These are phyloP conservation scores for Scylla paramamosain DNA, from an alignment of 1,140 invertebrate genomes.

Conservation along the genomic window DNA sequence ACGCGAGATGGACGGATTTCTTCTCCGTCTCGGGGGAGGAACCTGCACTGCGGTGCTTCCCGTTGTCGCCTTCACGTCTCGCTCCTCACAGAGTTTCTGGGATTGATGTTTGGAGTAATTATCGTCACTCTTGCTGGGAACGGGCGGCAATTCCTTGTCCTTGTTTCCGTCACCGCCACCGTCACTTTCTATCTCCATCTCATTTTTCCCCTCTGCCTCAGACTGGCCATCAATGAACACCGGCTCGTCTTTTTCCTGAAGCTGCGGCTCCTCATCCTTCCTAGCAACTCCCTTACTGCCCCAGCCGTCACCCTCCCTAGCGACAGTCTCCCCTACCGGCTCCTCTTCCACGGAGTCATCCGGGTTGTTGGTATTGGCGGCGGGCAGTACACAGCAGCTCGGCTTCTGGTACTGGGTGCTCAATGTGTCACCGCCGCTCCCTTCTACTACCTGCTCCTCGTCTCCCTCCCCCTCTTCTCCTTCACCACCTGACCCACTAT, in stretches of 20 bases:
- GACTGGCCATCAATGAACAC: background rate
- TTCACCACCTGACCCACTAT: background rate
- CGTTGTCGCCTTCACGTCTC: background rate
- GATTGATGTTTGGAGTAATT: background rate
- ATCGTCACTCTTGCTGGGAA: background rate
- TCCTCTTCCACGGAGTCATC: background rate
- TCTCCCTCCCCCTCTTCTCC: background rate
- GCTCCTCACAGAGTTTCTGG: background rate
- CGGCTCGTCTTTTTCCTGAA: background rate
- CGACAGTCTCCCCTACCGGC: background rate
- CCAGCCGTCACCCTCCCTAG: background rate
- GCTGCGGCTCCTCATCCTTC: background rate
- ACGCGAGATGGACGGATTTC: background rate
- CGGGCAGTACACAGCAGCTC: background rate
- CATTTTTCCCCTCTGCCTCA: background rate
- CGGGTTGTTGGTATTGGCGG: too few relatives aligned
- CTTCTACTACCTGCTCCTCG: background rate
- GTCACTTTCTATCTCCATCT: too few relatives aligned
- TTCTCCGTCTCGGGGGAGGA: background rate
- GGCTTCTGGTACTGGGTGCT: background rate
- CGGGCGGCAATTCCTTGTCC: background rate
- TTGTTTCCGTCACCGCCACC: background rate
- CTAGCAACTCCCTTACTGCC: background rate
- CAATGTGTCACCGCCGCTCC: background rate
- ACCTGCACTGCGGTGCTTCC: background rate